Evolutionary conservation across 53 echinoderm and acorn worm genomes (phyloP).

Genomic region (Holothuria leucospilota): DNA sequence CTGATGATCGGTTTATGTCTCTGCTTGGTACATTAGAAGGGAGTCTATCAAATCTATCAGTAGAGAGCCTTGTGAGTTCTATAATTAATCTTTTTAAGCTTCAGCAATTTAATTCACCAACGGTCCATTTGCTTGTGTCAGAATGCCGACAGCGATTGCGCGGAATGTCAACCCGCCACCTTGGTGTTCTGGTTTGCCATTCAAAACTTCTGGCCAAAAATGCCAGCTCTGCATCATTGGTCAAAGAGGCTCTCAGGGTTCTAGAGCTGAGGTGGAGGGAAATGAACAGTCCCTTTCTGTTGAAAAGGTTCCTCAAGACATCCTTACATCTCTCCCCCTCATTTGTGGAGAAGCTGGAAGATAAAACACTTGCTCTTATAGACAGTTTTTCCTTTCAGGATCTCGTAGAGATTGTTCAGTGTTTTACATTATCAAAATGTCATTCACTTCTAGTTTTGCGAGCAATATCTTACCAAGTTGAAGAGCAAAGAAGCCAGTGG

Average conservation of each 20-base stretch:
- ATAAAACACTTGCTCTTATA: conserved; percentile 57
- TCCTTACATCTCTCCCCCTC: conserved; percentile 56
- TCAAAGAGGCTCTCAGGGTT: conserved; percentile 57
- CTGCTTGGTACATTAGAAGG: conserved; percentile 36
- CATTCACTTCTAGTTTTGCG: conserved; percentile 60
- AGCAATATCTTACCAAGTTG: conserved; percentile 58
- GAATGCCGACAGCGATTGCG: conserved; percentile 71
- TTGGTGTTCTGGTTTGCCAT: conserved; percentile 52
- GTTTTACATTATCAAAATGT: conserved; percentile 27
- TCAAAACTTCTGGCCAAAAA: conserved; percentile 39
- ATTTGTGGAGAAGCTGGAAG: conserved; percentile 67
- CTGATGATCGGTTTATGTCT: conserved; percentile 51
- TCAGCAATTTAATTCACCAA: conserved; percentile 31
- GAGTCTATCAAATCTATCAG: conserved; percentile 38
- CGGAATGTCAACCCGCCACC: conserved; percentile 53
- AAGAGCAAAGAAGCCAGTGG: conserved; percentile 60
- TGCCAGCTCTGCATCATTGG: conserved; percentile 35
- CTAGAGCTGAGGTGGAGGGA: conserved; percentile 71
- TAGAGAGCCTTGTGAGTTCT: conserved; percentile 62
- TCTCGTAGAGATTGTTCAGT: conserved; percentile 33
- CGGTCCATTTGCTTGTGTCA: conserved; percentile 46
- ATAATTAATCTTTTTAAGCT: conserved; percentile 61
- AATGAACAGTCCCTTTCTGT: conserved; percentile 55
- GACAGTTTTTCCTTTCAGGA: conserved; percentile 58
- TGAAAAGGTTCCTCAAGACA: conserved; percentile 56